These are phyloP conservation scores for Suricata suricatta DNA, from an alignment of 2,113 vertebrate species.

Conservation along the genomic window DNA sequence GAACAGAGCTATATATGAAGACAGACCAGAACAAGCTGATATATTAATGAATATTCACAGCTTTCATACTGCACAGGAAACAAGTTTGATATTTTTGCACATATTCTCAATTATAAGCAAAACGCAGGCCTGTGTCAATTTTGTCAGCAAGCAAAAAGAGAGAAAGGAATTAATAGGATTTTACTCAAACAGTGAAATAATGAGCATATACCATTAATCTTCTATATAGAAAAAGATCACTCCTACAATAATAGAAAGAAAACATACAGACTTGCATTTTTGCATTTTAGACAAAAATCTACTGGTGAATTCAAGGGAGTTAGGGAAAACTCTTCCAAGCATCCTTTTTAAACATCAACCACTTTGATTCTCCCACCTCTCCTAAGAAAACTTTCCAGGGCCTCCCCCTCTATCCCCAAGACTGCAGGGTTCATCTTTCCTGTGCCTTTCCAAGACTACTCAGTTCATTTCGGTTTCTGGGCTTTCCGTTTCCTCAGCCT, in stretches of 20 bases:
- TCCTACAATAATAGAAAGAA: conserved; percentile 5
- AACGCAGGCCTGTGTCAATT: conserved; percentile 43
- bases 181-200: conserved; percentile 49
- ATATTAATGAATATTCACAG: conserved; percentile 47
- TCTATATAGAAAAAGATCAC: conserved; percentile 47
- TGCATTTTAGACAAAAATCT: conserved; percentile 24
- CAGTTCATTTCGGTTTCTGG: neutral
- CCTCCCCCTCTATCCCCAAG: too few relatives aligned
- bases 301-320: neutral
- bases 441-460: neutral
- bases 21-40: conserved; percentile 58
- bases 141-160: conserved; percentile 51
- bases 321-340: neutral
- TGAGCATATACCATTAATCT: neutral
- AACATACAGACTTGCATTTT: conserved; percentile 39
- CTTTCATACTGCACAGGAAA: conserved; percentile 58
- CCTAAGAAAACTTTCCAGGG: neutral
- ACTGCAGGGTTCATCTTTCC: neutral
- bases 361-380: neutral
- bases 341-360: neutral
- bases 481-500: neutral
- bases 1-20: conserved; percentile 39
- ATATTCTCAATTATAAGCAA: conserved; percentile 67
- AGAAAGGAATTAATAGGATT: conserved; percentile 34
- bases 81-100: conserved; percentile 51